Evolutionary conservation across 2,888 invertebrate genomes (phyloP).

Genomic region (Amorpha juglandis): DNA sequence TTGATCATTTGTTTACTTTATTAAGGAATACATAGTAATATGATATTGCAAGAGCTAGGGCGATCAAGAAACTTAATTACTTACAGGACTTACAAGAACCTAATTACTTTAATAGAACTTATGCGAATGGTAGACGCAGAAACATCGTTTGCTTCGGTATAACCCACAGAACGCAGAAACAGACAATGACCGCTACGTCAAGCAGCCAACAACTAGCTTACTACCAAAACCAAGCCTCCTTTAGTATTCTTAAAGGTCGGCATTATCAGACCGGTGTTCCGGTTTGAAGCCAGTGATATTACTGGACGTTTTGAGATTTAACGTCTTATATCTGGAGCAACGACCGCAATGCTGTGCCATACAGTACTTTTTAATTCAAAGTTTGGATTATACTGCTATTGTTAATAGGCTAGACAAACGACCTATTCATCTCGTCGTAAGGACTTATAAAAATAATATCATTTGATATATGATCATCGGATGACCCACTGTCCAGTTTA

Average conservation of each 20-base stretch:
- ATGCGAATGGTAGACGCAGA: background rate
- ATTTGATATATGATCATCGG: background rate
- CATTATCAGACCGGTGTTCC: too few species aligned
- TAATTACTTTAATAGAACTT: background rate
- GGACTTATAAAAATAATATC: too few species aligned
- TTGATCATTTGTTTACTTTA: constrained; percentile 21
- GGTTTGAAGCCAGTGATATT: too few species aligned
- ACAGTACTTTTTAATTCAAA: too few species aligned
- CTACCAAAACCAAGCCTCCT: background rate
- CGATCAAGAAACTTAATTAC: background rate
- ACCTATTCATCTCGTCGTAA: too few species aligned
- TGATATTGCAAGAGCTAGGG: background rate
- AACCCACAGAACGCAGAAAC: too few species aligned
- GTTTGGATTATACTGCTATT: too few species aligned
- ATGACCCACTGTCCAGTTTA: background rate
- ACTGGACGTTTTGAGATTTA: too few species aligned
- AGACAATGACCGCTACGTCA: background rate
- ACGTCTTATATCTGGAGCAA: too few species aligned
- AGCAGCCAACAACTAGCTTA: background rate
- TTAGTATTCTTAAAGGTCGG: background rate
- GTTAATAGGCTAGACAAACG: too few species aligned
- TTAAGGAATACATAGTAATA: constrained; percentile 21
- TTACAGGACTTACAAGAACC: background rate
- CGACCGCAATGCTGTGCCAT: too few species aligned
- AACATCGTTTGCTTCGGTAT: background rate